phyloP scores from a whole-genome alignment of 2,888 invertebrate species.

The Myopa tessellatipennis region DNA sequence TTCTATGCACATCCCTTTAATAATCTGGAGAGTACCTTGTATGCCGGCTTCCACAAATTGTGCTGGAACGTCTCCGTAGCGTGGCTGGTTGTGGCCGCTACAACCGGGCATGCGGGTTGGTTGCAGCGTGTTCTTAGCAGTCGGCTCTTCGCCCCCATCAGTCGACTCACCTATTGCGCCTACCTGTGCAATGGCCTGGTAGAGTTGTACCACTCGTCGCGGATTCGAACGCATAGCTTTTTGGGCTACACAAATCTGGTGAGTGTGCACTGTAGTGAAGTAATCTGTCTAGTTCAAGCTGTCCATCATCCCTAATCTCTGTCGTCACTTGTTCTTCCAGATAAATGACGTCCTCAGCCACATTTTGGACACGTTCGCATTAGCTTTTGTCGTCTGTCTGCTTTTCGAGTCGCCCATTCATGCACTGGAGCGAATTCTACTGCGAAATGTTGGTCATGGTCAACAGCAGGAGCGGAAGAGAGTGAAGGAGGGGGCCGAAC shows the following conservation, averaged over 20 bases:
- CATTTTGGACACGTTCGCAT: slow-evolving; percentile 70
- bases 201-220: slow-evolving; percentile 75
- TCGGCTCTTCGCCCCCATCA: slow-evolving; percentile 73
- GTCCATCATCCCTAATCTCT: not conserved
- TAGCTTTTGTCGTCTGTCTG: slow-evolving; percentile 74
- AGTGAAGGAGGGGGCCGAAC: not conserved
- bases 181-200: slow-evolving; percentile 79
- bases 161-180: slow-evolving; percentile 78
- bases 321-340: slow-evolving; percentile 63
- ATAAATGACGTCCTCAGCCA: slow-evolving; percentile 69
- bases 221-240: slow-evolving; percentile 72
- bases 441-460: slow-evolving; percentile 56
- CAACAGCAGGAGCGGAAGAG: slow-evolving; percentile 25
- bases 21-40: slow-evolving; percentile 73
- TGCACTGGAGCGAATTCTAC: slow-evolving; percentile 76
- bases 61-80: slow-evolving; percentile 78
- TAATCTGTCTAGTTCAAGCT: not conserved
- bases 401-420: slow-evolving; percentile 80
- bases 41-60: slow-evolving; percentile 75
- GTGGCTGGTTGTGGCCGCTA: slow-evolving; percentile 76
- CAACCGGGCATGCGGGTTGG: slow-evolving; percentile 75
- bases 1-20: slow-evolving; percentile 75
- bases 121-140: slow-evolving; percentile 54
- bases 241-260: slow-evolving; percentile 75
- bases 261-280: slow-evolving; percentile 54